Conservation (phyloP, 2,113 vertebrate genomes). For the Ancistrus triradiatus region DNA sequence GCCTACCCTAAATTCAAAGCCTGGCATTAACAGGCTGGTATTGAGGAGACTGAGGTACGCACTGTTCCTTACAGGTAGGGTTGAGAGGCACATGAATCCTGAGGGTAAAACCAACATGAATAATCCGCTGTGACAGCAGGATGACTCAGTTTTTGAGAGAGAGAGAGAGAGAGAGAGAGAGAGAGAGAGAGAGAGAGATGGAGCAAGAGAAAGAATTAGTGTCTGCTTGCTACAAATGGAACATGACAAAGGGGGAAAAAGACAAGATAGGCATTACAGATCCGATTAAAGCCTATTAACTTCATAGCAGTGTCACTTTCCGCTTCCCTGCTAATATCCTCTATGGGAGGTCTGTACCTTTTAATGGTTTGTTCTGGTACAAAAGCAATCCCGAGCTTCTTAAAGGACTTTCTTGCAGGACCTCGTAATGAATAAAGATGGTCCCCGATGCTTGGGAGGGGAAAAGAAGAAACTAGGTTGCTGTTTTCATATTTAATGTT, state of each 20-base stretch:
- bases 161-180: constrained; percentile 3
- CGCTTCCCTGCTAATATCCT: no score
- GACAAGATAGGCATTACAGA: constrained; percentile 25
- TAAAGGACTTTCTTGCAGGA: no score
- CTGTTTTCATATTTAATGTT: constrained; percentile 11
- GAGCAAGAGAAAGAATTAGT: background rate
- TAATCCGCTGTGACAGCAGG: constrained; percentile 52
- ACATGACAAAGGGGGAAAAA: background rate
- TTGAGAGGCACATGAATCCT: constrained; percentile 42
- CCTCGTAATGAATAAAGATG: no score
- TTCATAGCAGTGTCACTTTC: constrained; percentile 30
- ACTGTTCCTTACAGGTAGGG: constrained; percentile 9
- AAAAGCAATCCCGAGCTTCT: background rate
- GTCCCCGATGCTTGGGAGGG: no score
- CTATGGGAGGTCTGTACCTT: background rate
- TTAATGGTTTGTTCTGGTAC: background rate
- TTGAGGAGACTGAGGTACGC: no score
- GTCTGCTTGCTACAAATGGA: background rate
- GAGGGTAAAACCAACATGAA: constrained; percentile 46
- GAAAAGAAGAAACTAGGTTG: background rate
- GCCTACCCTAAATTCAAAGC: no score
- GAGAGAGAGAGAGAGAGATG: constrained; percentile 5
- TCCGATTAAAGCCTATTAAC: constrained; percentile 44
- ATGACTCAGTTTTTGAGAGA: constrained; percentile 21
- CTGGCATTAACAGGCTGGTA: no score